A percentile compares a stretch with the other conserved stretches of the same genome.
Evolutionary conservation across 2,888 invertebrate genomes (phyloP).

Genomic region (Oscheius sp.): DNA sequence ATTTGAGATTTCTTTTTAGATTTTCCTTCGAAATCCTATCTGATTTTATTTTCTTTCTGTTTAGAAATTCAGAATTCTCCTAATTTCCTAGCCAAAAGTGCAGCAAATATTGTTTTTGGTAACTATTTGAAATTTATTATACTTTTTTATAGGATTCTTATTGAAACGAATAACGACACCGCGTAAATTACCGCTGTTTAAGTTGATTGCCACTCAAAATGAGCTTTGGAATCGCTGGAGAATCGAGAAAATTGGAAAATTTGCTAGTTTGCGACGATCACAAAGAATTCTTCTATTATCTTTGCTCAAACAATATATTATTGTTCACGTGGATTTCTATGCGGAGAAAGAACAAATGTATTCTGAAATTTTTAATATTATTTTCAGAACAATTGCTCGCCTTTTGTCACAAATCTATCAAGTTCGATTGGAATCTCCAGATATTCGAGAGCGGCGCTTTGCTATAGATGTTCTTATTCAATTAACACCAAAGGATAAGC

Average conservation of each 20-base stretch:
- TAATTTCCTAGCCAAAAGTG: constrained; percentile 24
- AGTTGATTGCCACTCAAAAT: background rate
- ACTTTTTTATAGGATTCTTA: constrained; percentile 16
- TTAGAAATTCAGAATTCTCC: constrained; percentile 13
- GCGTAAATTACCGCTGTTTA: constrained; percentile 17
- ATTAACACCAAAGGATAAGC: background rate
- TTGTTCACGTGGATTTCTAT: constrained; percentile 20
- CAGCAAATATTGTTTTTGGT: constrained; percentile 32
- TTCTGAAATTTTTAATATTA: background rate
- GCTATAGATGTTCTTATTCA: constrained; percentile 19
- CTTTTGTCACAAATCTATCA: constrained; percentile 2
- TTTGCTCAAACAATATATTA: background rate
- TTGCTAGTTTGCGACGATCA: background rate
- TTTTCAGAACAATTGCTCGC: background rate
- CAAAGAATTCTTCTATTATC: constrained; percentile 28
- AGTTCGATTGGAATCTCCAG: background rate
- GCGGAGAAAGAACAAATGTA: background rate
- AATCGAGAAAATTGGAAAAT: background rate
- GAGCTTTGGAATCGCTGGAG: constrained; percentile 13
- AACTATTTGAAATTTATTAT: background rate
- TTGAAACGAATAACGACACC: constrained; percentile 8
- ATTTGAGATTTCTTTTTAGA: constrained; percentile 8
- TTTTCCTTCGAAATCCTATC: background rate
- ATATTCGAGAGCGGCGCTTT: constrained; percentile 29
- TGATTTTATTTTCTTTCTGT: constrained; percentile 21